Evolutionary conservation across 1,140 invertebrate species (phyloP), one percentile per base, ranked within the genome.

Genomic region (Rhopalosiphum padi): DNA sequence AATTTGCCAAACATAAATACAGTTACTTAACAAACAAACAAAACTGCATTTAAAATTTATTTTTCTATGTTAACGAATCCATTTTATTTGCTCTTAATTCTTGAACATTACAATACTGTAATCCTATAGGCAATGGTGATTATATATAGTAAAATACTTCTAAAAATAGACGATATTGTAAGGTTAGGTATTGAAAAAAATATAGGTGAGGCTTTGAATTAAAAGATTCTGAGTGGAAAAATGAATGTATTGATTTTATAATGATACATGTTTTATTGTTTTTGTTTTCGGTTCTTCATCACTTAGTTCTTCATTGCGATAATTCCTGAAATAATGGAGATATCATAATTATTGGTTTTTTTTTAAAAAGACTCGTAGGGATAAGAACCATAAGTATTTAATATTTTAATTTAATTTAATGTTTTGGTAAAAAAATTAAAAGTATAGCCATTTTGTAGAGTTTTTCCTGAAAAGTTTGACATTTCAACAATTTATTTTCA

Each of bases 1-100:
- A 22, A 89, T 89, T 88, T 53, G 48, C 15, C 21, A 53, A 55
- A 89, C 55, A 89, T 89, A 89, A 53, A 89, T 21, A 48, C 6
- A 53, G 53, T 37, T 35, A 88, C 2, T 88, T 46, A 87, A 46
- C 86, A 53, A 89, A 89, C 2, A 43, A n/a, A 48, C 30, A 35
- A 88, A 48, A 30, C 6, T 77, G 4, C 15, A 18, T 6, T 77
- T 2, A 77, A 30, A 77, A 77, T n/a, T n/a, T 77, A 77, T 77
- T 77, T 77, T n/a, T n/a, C 9, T 11, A 68, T 68, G 15, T 68
- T 68, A 1, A 68, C 30, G 30, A 68, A 68, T 68, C 60, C 30
- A 68, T n/a, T 15, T 15, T 15, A n/a, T 77, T 77, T 77, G 15
- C n/a, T 18, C 30, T n/a, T 1, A 77, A 18, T 18, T n/a, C 11